These are phyloP conservation scores for Micoletzkya japonica DNA, from an alignment of 2,888 invertebrate genomes.

Conservation along the genomic window DNA sequence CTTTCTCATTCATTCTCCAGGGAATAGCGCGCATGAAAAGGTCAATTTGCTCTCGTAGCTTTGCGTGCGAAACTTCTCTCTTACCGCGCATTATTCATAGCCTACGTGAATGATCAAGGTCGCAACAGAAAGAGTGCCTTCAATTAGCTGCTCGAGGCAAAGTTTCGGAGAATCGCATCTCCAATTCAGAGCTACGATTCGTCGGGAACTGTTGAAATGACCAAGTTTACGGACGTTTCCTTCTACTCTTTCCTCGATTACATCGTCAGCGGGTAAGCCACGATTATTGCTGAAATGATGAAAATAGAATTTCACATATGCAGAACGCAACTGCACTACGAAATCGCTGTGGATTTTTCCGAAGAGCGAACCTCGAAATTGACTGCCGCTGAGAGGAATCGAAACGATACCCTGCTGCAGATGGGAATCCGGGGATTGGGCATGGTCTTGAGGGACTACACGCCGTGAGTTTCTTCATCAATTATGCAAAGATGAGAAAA, in stretches of 20 bases:
- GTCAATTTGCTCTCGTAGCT: too few species aligned
- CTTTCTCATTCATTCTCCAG: too few species aligned
- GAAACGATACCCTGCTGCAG: conserved; percentile 50
- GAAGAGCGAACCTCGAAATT: not conserved
- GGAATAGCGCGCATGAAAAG: too few species aligned
- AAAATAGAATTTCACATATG: not conserved
- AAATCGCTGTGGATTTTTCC: conserved; percentile 46
- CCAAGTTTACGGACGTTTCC: conserved; percentile 56
- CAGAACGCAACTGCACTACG: conserved; percentile 51
- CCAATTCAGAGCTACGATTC: conserved; percentile 41
- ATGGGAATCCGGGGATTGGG: conserved; percentile 56
- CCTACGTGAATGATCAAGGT: too few species aligned
- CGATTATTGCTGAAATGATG: not conserved
- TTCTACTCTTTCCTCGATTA: conserved; percentile 59
- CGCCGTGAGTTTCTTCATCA: conserved; percentile 34
- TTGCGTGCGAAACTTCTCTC: too few species aligned
- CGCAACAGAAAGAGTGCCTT: too few species aligned
- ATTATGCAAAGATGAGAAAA: not conserved
- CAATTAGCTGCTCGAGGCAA: not conserved
- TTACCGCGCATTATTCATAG: too few species aligned
- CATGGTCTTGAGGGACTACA: conserved; percentile 55
- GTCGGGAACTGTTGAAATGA: conserved; percentile 56
- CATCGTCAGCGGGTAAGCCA: conserved; percentile 48
- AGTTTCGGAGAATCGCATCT: not conserved
- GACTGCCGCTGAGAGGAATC: conserved; percentile 14